Evolutionary conservation across 2,113 vertebrate species (phyloP).

Genomic region (Bucco capensis): DNA sequence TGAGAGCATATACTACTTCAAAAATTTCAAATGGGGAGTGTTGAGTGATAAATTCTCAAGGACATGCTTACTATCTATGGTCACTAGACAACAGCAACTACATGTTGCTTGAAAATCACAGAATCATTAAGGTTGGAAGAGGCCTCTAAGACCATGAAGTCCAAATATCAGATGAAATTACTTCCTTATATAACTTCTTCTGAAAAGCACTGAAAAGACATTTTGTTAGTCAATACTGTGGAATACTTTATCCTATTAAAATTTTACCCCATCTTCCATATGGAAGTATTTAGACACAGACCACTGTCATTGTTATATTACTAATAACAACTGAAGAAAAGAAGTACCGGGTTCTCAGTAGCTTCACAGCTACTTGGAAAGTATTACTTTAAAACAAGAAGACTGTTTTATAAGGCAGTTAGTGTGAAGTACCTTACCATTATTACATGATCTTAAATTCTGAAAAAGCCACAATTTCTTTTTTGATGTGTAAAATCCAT

Average conservation of each 20-base stretch:
- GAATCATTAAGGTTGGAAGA: too few species aligned
- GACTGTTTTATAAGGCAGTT: background rate
- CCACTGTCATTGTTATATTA: background rate
- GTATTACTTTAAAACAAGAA: background rate
- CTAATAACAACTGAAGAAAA: background rate
- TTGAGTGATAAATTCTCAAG: background rate
- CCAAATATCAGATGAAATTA: too few species aligned
- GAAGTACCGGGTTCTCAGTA: background rate
- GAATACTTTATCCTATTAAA: background rate
- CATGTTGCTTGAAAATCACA: background rate
- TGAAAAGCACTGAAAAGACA: background rate
- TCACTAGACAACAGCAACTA: background rate
- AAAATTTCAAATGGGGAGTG: background rate
- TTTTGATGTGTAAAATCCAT: background rate
- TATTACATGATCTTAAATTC: background rate
- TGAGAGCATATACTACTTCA: background rate
- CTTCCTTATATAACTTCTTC: background rate
- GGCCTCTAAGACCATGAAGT: too few species aligned
- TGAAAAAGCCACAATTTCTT: background rate
- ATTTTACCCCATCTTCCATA: background rate
- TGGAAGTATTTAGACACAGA: background rate
- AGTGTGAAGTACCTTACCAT: background rate
- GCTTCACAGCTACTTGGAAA: background rate
- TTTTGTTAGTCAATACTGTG: background rate
- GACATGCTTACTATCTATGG: accelerated